phyloP scores from a whole-genome alignment of 2,113 vertebrate species.

The Cyprinus carpio region DNA sequence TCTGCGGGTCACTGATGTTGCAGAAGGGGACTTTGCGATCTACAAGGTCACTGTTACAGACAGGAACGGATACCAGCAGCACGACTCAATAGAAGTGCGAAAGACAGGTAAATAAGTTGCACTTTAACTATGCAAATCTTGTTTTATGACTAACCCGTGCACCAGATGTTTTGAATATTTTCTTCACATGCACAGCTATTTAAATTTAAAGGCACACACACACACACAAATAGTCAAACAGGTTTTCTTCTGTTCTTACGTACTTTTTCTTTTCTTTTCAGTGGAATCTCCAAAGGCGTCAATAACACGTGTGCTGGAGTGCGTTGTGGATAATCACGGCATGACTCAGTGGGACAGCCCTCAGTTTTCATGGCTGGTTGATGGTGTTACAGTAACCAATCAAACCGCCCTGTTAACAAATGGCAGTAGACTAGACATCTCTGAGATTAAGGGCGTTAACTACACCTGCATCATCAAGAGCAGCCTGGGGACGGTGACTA shows the following conservation, averaged over 20 bases:
- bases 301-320: conserved; percentile 31
- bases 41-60: conserved; percentile 49
- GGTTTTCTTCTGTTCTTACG: not conserved
- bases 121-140: not conserved
- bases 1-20: conserved; percentile 15
- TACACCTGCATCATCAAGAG: conserved; percentile 57
- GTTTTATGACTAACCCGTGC: not conserved
- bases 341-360: conserved; percentile 50
- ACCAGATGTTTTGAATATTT: not conserved
- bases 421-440: conserved; percentile 42
- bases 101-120: conserved; percentile 33
- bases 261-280: conserved; percentile 7
- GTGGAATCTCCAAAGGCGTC: conserved; percentile 24
- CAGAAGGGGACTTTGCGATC: not conserved
- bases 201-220: not conserved
- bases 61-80: not conserved
- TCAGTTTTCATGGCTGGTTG: conserved; percentile 49
- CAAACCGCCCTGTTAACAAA: conserved; percentile 25
- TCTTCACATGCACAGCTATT: not conserved
- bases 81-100: not conserved
- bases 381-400: conserved; percentile 28
- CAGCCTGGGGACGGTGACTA: conserved; percentile 39
- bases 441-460: not conserved
- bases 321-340: not conserved
- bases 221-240: not conserved